These are phyloP conservation scores for Azemiops feae DNA, from an alignment of 2,113 vertebrate genomes.

Conservation along the genomic window DNA sequence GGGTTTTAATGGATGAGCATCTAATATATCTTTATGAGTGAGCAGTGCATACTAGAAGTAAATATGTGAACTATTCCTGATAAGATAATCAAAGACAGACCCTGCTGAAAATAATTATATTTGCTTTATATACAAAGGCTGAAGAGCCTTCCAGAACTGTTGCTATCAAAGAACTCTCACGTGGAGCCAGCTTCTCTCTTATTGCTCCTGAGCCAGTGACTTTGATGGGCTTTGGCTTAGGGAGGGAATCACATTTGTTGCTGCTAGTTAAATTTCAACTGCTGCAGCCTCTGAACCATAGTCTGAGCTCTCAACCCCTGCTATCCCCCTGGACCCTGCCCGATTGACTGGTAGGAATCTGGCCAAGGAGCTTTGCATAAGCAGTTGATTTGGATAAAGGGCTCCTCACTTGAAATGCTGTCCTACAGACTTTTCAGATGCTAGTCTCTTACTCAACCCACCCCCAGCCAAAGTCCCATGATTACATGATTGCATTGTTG, in stretches of 20 bases:
- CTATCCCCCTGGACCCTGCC: not conserved
- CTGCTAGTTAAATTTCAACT: conserved; percentile 12
- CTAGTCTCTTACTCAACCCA: not conserved
- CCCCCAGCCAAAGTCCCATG: not conserved
- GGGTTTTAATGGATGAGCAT: not conserved
- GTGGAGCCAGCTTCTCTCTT: not conserved
- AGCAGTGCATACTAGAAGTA: not conserved
- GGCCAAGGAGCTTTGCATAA: not conserved
- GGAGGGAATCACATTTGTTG: not conserved
- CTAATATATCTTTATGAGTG: not conserved
- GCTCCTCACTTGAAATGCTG: not conserved
- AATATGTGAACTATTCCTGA: conserved; percentile 20
- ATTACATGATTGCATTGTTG: not conserved
- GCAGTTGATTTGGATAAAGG: not conserved
- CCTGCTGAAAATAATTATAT: not conserved
- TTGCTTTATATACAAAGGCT: conserved; percentile 10
- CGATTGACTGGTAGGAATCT: not conserved
- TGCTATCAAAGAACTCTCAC: not conserved
- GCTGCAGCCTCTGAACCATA: not conserved
- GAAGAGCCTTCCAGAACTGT: not conserved
- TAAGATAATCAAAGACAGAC: conserved; percentile 2
- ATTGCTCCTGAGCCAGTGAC: not conserved
- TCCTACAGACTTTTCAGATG: not conserved
- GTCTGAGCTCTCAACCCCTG: not conserved
- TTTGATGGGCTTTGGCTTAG: not conserved